A percentile compares a stretch with the other conserved stretches of the same genome.
Conservation (phyloP, 2,888 invertebrate species). For the Endotricha flammealis region DNA sequence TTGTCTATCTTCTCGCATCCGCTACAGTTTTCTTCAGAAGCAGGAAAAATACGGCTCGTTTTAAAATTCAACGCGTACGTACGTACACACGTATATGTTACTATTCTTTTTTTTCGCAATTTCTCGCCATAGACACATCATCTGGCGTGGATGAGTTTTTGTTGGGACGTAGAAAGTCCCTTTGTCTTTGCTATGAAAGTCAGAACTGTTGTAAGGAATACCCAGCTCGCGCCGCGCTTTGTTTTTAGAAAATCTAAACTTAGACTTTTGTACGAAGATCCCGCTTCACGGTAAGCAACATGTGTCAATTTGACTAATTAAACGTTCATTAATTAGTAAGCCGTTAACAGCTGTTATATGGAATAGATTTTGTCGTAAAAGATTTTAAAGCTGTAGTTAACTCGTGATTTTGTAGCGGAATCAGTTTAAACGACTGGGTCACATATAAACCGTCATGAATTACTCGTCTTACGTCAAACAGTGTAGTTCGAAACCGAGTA, state of each 20-base stretch:
- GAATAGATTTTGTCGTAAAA: constrained; percentile 42
- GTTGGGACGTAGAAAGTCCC: constrained; percentile 70
- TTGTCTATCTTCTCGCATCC: constrained; percentile 69
- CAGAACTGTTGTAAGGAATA: constrained; percentile 73
- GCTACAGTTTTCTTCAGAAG: constrained; percentile 64
- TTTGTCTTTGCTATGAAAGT: constrained; percentile 73
- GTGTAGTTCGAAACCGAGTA: constrained; percentile 39
- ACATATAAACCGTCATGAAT: constrained; percentile 50
- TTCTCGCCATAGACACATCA: constrained; percentile 76
- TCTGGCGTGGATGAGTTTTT: constrained; percentile 76
- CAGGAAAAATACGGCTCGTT: constrained; percentile 61
- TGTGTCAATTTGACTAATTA: constrained; percentile 67
- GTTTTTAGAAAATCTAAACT: constrained; percentile 66
- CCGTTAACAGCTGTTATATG: constrained; percentile 46
- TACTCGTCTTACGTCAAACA: constrained; percentile 38
- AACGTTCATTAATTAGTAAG: constrained; percentile 57
- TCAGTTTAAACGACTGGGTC: constrained; percentile 37
- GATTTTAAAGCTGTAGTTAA: constrained; percentile 32
- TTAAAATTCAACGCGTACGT: constrained; percentile 60
- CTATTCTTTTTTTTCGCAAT: constrained; percentile 64
- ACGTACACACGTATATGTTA: constrained; percentile 46
- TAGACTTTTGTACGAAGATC: constrained; percentile 44
- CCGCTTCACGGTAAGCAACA: constrained; percentile 50
- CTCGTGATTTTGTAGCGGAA: constrained; percentile 45
- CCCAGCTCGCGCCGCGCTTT: constrained; percentile 55